Base-by-base conservation (phyloP, 2,888 invertebrate genomes). In the Lampropteryx suffumata region DNA sequence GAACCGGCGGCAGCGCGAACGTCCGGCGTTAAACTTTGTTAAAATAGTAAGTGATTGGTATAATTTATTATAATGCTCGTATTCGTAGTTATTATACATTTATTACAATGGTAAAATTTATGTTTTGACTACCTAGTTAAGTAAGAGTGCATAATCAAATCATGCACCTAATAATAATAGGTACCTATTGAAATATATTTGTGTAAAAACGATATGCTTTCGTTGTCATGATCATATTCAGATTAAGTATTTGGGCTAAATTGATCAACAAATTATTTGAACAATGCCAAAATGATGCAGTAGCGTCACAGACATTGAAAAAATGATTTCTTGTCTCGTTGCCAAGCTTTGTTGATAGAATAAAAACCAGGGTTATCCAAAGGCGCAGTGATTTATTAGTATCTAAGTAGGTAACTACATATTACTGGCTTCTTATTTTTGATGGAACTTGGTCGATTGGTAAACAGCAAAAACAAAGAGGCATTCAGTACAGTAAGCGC, bases 311-410 rank as follows among this genome's bases (percentile, higher is more conserved):
- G 68, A 72, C 65, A 65, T 65, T 57, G 69, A 75, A 79, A 81
- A 82, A 73, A 73, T 71, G 65, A 74, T 75, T 76, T 80, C 79
- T 85, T 87, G 87, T 79, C 67, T 67, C 68, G 63, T 76, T 86
- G 88, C 88, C 88, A 87, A 87, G 67, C 53, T 73, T 71, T 53
- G 67, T 64, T 65, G 66, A 75, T 79, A 77, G 72, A 76, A 79
- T 78, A 82, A 83, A 82, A 85, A 83, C 74, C 69, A 52, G 67
- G 65, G 71, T 57, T 74, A 71, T 64, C 64, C 75, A 76, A 84
- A 76, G 82, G 80, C 84, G 83, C 78, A 79, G 82, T 69, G 67
- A 62, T 74, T 79, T 76, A 72, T 61, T 17, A 17, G 4, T 17
- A n/a, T 17, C 17, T 4, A 17, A n/a, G n/a, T n/a, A n/a, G n/a